Base-by-base conservation (phyloP, 2,888 invertebrate species). In the Himalopsyche kuldschensis region DNA sequence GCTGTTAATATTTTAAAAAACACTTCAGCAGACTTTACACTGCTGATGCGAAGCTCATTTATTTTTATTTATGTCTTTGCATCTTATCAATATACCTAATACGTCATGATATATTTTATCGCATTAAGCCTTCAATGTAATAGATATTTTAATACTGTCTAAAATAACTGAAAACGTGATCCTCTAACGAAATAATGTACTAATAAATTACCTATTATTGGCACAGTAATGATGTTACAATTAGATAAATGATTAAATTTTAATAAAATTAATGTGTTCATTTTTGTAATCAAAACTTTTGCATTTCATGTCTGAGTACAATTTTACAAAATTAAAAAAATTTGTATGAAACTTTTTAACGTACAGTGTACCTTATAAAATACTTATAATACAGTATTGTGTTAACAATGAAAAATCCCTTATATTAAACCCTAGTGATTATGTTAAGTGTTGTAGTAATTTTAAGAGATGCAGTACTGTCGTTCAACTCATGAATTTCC, bases 311-410 rank as follows among this genome's bases (percentile, higher is more conserved):
- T 32, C 24, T 48, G 55, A 79, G 82, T 82, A 82, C 79, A 82
- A 82, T 75, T 79, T 79, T 79, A 82, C 78, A 82, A 79, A 35
- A 46, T 75, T 82, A 79, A 31, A 30, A n/a, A 69, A 30, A 69
- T 27, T 27, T 27, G 69, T 69, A 69, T 69, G 30, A 41, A 76
- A 76, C 17, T 32, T 76, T 76, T 31, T 32, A 76, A 32, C n/a
- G 41, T 32, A 76, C 41, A 24, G 17, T 32, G 76, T 76, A 69
- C 69, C 76, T 76, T 20, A 76, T 76, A 76, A 69, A 27, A 69
- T 69, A 27, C n/a, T 55, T 55, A 15, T 55, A 55, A 55, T 55
- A 69, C 15, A 30, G 69, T 69, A 69, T 69, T 69, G 69, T 69
- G 27, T 69, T 69, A 27, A 27, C 27, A 69, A 30, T 27, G 69